These are phyloP conservation scores for Ranitomeya imitator DNA, from an alignment of 2,113 vertebrate species.

Conservation along the genomic window DNA sequence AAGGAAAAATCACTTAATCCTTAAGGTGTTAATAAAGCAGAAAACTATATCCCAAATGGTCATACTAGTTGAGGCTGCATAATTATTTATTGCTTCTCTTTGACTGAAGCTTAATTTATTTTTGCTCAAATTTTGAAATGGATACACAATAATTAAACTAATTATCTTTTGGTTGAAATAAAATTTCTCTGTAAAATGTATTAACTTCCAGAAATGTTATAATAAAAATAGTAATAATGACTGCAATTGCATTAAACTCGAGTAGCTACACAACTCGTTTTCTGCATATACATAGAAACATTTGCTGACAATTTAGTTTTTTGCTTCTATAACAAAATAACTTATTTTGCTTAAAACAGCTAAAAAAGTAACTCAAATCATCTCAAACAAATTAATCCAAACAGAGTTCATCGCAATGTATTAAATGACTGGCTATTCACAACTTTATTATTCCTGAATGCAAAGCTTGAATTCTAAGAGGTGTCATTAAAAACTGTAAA, in stretches of 20 bases:
- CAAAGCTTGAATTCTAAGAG: constrained; percentile 17
- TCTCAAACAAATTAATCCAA: constrained; percentile 35
- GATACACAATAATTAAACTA: constrained; percentile 36
- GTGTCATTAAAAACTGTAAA: constrained; percentile 25
- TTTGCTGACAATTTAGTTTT: constrained; percentile 45
- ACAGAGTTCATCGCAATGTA: constrained; percentile 36
- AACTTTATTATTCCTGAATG: constrained; percentile 2
- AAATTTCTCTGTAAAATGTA: constrained; percentile 44
- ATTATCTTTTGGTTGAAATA: constrained; percentile 12
- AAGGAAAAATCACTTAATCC: too few species aligned
- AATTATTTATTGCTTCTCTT: neutral
- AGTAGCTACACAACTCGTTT: neutral
- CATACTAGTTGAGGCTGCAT: too few species aligned
- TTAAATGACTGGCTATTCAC: constrained; percentile 28
- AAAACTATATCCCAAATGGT: too few species aligned
- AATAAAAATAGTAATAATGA: constrained; percentile 8
- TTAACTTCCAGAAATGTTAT: constrained; percentile 49
- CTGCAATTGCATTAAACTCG: neutral
- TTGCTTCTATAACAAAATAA: constrained; percentile 31
- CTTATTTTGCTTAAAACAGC: constrained; percentile 50
- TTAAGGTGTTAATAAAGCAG: too few species aligned
- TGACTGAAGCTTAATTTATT: neutral
- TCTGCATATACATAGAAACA: constrained; percentile 10
- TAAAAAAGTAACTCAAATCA: constrained; percentile 9
- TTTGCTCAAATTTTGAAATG: constrained; percentile 9